Conservation (phyloP, 2,888 invertebrate species). For the Caenorhabditis virilis region DNA sequence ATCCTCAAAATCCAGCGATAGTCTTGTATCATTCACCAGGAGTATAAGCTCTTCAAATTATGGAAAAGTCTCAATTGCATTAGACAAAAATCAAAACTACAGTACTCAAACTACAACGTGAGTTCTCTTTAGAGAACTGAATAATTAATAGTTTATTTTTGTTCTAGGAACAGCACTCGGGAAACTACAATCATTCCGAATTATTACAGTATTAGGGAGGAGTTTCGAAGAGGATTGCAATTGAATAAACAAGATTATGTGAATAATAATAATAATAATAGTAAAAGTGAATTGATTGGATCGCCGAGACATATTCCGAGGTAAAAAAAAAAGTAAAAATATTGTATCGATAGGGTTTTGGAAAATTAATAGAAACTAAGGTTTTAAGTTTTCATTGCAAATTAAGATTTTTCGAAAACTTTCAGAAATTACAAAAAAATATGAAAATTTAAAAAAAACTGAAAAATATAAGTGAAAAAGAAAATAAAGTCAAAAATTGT, state of each 20-base stretch:
- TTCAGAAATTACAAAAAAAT: constrained; percentile 1
- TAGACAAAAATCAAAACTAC: constrained; percentile 78
- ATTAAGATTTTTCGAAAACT: too few species aligned
- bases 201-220: constrained; percentile 55
- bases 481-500: not conserved
- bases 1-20: constrained; percentile 27
- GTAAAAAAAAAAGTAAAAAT: constrained; percentile 4
- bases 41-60: constrained; percentile 18
- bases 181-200: constrained; percentile 52
- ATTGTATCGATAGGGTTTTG: too few species aligned
- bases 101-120: constrained; percentile 15
- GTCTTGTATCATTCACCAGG: constrained; percentile 25
- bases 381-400: too few species aligned
- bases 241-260: constrained; percentile 53
- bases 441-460: not conserved
- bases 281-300: constrained; percentile 11
- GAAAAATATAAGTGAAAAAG: not conserved
- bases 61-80: constrained; percentile 38
- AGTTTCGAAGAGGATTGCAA: constrained; percentile 47
- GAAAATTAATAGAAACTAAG: too few species aligned
- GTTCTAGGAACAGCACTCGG: constrained; percentile 11
- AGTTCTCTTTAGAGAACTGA: not conserved
- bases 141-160: not conserved
- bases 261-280: constrained; percentile 51
- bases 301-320: constrained; percentile 28